Evolutionary conservation across 2,888 invertebrate species (phyloP), one percentile per base, ranked within the genome.

Genomic region (Drosophila merina): DNA sequence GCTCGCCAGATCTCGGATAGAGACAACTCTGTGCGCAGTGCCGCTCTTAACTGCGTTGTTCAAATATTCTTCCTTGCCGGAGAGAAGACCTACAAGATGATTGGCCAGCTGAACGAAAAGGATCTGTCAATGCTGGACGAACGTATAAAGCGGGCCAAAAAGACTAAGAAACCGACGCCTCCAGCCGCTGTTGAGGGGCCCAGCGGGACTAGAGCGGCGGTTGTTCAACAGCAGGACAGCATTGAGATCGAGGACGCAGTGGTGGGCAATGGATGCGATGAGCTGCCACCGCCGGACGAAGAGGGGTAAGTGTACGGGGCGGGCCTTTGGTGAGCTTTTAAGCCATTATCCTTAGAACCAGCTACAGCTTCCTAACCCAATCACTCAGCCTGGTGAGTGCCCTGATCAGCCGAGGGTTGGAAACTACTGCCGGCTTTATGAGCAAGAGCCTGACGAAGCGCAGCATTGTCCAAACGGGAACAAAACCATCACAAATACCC

Each of bases 1-100:
- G 98, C 98, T 0, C 95, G 96, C 44, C 98, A 98, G 90, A 99
- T 99, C 88, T 96, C 97, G 0, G 99, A 99, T 92, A 93, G 98
- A 28, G 99, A 99, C 91, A 98, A 98, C 92, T 95, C 96, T 2
- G 99, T 99, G 44, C 94, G 99, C 49, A 98, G 97, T 89, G 98
- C 98, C 0, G 98, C 99, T 0, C 93, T 99, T 54, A 99, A 99
- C 93, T 97, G 97, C 84, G 95, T 98, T 57, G 96, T 98, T 0
- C 95, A 96, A 77, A 98, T 97, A 0, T 98, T 97, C 92, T 96
- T 96, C 91, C 93, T 97, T 33, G 96, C 97, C 72, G 98, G 98
- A 0, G 99, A 99, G 85, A 95, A 88, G 64, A 82, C 99, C 0
- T 97, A 96, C 92, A 98, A 98, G 93, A 94, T 97, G 92, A 95